Evolutionary conservation across 2,888 invertebrate species (phyloP), one percentile per base, ranked within the genome.

Genomic region (Plemyria rubiginata): DNA sequence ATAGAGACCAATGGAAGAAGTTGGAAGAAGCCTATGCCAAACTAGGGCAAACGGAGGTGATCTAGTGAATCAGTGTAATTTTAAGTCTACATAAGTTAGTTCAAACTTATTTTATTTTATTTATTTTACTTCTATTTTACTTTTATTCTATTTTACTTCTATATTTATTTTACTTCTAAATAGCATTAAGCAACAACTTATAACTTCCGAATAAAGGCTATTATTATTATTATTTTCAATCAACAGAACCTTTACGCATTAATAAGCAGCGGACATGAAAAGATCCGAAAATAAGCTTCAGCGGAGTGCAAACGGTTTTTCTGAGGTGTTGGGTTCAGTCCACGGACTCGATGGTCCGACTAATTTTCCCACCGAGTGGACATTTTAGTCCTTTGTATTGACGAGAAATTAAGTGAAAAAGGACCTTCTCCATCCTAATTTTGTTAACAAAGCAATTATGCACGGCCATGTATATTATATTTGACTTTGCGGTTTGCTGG

Each of bases 281-380:
- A 92, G 92, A 80, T 83, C 88, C 88, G 80, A 92, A 92, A 92
- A 92, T 91, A 88, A 88, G 80, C 86, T 87, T 79, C 89, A 88
- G 74, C 81, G 82, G 84, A 83, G 89, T 90, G 92, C 88, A 84
- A 87, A 85, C 81, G 79, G 87, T 88, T 92, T 90, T 92, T 87
- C 87, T 87, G 90, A 92, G 92, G 92, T 89, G 92, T 90, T 88
- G 84, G 86, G 85, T 86, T 84, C 87, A 88, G 82, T 87, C 85
- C 85, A 85, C 84, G 86, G 84, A 90, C 85, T 88, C 88, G 88
- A 80, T 88, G 90, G 90, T 84, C 89, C 90, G 87, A 79, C 88
- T 86, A 88, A 91, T 90, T 92, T 92, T 92, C 92, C n/a, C 92
- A 91, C 90, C 88, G 87, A 87, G 84, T 86, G 90, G 90, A 80